phyloP scores from a whole-genome alignment of 23 tunicate genomes.

The Trididemnum nubilum region DNA sequence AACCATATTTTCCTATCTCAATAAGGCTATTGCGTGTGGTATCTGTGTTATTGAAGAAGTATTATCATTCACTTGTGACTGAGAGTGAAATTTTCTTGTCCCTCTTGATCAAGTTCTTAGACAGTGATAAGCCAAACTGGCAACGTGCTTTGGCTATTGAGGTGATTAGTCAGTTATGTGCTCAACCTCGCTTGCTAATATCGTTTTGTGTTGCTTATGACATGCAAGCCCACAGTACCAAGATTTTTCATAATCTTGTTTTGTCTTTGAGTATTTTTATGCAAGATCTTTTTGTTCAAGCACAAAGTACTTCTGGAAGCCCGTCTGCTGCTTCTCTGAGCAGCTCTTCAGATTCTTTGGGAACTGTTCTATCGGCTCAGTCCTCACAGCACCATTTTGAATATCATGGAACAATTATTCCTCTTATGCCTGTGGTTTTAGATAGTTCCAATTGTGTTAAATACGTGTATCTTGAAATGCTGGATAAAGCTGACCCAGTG shows the following conservation, averaged over 20 bases:
- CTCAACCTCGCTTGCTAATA: conserved; percentile 68
- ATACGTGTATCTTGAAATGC: conserved; percentile 79
- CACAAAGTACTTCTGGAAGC: conserved; percentile 23
- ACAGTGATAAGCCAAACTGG: conserved; percentile 89
- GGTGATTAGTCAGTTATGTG: conserved; percentile 79
- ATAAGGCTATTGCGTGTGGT: conserved; percentile 87
- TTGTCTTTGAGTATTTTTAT: conserved; percentile 72
- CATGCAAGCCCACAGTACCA: conserved; percentile 81
- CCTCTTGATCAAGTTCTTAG: conserved; percentile 81
- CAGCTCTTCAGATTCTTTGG: not conserved
- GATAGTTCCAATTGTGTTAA: conserved; percentile 51
- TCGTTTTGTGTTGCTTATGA: conserved; percentile 82
- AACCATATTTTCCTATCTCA: conserved; percentile 84
- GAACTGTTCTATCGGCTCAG: no score
- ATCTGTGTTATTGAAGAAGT: conserved; percentile 76
- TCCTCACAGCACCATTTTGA: conserved; percentile 31
- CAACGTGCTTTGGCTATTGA: conserved; percentile 94
- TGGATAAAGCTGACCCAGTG: conserved; percentile 83
- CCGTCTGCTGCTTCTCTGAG: not conserved
- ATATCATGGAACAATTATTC: conserved; percentile 63
- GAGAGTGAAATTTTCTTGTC: conserved; percentile 96
- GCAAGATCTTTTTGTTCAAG: conserved; percentile 63
- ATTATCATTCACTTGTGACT: conserved; percentile 67
- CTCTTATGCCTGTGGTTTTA: conserved; percentile 48
- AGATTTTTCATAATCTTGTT: conserved; percentile 76